Percentiles rank a stretch among this genome's conserved stretches.
Conservation (phyloP, 2,113 vertebrate genomes). For the Sylvilagus bachmani region DNA sequence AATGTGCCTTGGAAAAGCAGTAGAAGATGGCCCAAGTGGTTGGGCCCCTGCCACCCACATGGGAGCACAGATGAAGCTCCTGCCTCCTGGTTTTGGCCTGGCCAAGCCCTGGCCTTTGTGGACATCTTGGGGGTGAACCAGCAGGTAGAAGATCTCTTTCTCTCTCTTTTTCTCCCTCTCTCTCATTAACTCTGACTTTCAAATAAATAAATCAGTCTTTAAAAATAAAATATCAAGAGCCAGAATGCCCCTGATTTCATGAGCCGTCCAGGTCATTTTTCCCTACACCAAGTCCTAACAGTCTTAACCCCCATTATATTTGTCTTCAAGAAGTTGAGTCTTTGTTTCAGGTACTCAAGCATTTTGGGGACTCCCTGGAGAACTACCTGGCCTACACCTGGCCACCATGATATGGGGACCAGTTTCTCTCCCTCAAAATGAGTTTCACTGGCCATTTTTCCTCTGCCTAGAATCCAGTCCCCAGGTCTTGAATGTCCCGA, state of each 20-base stretch:
- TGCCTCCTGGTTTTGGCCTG: too few species aligned
- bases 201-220: too few species aligned
- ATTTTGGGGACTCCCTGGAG: background rate
- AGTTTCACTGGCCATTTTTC: background rate
- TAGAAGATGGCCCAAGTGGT: too few species aligned
- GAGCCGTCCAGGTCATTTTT: background rate
- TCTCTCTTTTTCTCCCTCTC: too few species aligned
- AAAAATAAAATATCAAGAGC: background rate
- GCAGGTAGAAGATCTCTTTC: too few species aligned
- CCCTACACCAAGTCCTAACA: background rate
- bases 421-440: background rate
- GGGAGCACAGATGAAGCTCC: too few species aligned
- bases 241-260: background rate
- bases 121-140: too few species aligned
- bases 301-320: background rate
- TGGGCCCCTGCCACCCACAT: too few species aligned
- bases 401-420: background rate
- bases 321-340: background rate
- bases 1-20: too few species aligned
- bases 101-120: too few species aligned
- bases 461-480: background rate
- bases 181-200: too few species aligned
- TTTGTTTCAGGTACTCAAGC: background rate
- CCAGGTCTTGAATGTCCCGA: background rate
- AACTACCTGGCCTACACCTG: background rate